Evolutionary conservation across 1,140 invertebrate genomes (phyloP).

Genomic region (Sycophaga agraensis): DNA sequence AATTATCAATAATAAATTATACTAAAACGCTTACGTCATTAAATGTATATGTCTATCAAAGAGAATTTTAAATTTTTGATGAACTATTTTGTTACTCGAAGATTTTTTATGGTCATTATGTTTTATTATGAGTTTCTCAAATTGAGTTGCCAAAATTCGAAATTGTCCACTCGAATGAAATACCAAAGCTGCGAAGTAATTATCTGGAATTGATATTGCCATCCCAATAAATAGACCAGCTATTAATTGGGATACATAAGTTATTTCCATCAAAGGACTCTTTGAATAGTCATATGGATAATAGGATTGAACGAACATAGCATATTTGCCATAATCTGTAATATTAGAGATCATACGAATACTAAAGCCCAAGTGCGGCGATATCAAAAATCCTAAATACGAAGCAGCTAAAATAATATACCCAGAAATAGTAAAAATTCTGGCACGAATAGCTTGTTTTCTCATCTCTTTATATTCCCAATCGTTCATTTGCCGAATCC

Average conservation of each 20-base stretch:
- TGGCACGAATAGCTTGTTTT: neutral
- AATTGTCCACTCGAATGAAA: constrained; percentile 2
- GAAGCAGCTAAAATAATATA: neutral
- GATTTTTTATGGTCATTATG: neutral
- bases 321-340: too few relatives aligned
- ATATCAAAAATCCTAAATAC: neutral
- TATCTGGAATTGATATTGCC: neutral
- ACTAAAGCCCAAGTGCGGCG: neutral
- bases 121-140: neutral
- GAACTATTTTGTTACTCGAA: neutral
- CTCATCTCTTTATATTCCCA: neutral
- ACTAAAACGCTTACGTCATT: neutral
- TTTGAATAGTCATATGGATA: constrained; percentile 5
- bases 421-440: neutral
- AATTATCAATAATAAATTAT: too few relatives aligned
- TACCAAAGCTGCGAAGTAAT: constrained; percentile 3
- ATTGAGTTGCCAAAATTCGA: neutral
- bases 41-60: neutral
- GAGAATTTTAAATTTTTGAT: neutral
- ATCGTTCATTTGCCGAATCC: neutral
- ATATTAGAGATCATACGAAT: neutral
- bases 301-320: constrained; percentile 4
- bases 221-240: constrained; percentile 1
- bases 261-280: neutral
- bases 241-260: neutral